Evolutionary conservation across 2,113 vertebrate species (phyloP).

Genomic region (Nicator chloris): DNA sequence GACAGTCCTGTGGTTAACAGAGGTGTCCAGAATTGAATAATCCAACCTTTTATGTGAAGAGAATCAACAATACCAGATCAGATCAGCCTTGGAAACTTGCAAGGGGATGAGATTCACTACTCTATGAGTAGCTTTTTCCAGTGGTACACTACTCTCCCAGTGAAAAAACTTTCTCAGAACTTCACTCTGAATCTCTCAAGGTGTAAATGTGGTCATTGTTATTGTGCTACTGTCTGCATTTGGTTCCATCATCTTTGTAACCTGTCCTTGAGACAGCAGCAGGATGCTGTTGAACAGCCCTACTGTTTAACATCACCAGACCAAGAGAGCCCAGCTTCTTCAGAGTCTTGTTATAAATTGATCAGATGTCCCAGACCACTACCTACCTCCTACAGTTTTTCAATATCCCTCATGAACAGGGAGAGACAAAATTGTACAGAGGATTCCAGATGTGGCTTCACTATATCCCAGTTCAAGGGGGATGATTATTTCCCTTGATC

Average conservation of each 20-base stretch:
- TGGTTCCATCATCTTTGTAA: background rate
- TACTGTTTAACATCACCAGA: background rate
- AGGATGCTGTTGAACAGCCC: background rate
- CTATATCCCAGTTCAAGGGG: background rate
- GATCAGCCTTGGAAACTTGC: background rate
- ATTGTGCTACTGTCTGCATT: background rate
- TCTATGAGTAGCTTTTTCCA: background rate
- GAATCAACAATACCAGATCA: background rate
- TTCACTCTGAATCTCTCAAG: background rate
- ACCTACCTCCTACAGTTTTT: background rate
- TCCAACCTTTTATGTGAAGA: background rate
- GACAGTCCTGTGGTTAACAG: background rate
- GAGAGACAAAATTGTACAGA: background rate
- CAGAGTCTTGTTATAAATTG: background rate
- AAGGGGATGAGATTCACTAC: background rate
- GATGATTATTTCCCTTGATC: background rate
- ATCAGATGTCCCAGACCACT: background rate
- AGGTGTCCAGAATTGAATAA: background rate
- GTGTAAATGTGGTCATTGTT: background rate
- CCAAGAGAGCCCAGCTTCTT: background rate
- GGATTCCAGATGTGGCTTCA: background rate
- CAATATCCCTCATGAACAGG: background rate
- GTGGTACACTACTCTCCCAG: background rate
- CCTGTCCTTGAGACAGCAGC: background rate
- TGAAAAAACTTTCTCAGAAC: background rate